Evolutionary conservation across 2,797 vertebrate species (phyloP).

Genomic region (Poeciliopsis infans): DNA sequence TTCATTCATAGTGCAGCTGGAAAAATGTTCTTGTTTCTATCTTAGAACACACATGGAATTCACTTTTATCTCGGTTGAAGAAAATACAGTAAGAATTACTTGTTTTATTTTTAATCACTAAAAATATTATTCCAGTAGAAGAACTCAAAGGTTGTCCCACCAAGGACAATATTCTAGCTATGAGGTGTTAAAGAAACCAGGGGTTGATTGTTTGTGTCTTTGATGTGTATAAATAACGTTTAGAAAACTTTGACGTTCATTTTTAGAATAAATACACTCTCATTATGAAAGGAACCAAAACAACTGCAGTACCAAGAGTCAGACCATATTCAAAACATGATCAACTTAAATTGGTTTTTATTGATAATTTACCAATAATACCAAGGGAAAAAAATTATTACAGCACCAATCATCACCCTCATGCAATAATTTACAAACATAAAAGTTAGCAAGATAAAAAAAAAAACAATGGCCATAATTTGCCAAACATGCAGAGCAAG

Average conservation of each 20-base stretch:
- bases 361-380: constrained; percentile 5
- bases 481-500: not conserved
- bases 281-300: not conserved
- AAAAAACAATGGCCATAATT: not conserved
- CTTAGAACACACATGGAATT: not conserved
- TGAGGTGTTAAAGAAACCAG: not conserved
- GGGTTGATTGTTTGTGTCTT: not conserved
- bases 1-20: not conserved
- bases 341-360: not conserved
- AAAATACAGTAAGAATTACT: not conserved
- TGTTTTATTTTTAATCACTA: not conserved
- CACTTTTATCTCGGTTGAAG: not conserved
- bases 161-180: not conserved
- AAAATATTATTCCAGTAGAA: not conserved
- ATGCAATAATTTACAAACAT: not conserved
- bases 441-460: not conserved
- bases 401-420: not conserved
- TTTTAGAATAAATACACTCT: not conserved
- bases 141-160: not conserved
- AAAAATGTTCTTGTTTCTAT: not conserved
- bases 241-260: not conserved
- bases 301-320: not conserved
- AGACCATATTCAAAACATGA: not conserved
- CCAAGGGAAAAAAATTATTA: not conserved
- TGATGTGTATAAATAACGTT: not conserved